phyloP scores from a whole-genome alignment of 2,113 vertebrate genomes.

The Cheirogaleus medius region DNA sequence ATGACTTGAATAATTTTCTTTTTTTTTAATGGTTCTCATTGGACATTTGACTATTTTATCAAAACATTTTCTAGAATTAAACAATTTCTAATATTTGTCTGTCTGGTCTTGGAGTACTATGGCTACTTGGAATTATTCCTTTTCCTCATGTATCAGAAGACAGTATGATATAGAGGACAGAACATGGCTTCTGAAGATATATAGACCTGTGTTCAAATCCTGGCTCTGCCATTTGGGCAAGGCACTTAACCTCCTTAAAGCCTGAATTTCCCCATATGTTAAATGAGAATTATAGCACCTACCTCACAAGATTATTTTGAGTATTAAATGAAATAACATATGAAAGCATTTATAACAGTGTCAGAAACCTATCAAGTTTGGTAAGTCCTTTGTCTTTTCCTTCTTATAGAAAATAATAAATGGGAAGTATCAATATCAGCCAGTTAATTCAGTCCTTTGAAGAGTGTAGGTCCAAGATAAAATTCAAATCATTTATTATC shows the following conservation, averaged over 20 bases:
- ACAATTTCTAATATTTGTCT: background rate
- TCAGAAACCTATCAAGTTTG: background rate
- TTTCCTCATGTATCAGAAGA: background rate
- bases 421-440: background rate
- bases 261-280: background rate
- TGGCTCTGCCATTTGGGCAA: background rate
- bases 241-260: background rate
- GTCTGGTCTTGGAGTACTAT: background rate
- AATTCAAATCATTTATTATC: conserved; percentile 24
- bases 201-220: background rate
- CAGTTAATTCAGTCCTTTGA: background rate
- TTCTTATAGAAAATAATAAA: conserved; percentile 33
- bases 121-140: conserved; percentile 22
- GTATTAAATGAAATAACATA: background rate
- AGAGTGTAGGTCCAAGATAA: conserved; percentile 19
- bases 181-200: background rate
- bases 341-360: background rate
- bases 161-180: background rate
- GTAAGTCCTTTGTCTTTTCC: background rate
- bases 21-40: conserved; percentile 15
- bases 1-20: background rate
- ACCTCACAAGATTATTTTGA: conserved; percentile 16
- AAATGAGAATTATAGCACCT: background rate
- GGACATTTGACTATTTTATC: background rate
- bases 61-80: conserved; percentile 38